Percentiles rank a stretch among this genome's conserved stretches.
phyloP scores from a whole-genome alignment of 2,113 vertebrate genomes.

The Eulemur rufifrons region DNA sequence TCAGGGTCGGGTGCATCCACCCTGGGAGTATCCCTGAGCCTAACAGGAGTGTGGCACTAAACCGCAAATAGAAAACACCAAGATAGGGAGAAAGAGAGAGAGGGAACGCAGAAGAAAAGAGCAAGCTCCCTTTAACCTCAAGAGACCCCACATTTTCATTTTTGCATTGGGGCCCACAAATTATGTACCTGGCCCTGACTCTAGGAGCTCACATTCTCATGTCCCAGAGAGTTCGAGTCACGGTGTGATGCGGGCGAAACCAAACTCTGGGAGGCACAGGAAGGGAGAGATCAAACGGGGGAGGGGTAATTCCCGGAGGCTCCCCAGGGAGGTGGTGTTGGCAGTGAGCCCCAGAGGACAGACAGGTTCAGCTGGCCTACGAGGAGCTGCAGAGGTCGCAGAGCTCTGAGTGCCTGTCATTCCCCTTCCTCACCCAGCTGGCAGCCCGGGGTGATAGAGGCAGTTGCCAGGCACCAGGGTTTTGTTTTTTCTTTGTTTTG shows the following conservation, averaged over 20 bases:
- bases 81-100: neutral
- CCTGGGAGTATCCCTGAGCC: neutral
- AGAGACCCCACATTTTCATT: neutral
- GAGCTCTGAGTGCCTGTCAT: fast-evolving
- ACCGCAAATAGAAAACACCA: neutral
- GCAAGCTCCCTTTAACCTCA: neutral
- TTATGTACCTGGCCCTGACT: neutral
- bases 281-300: neutral
- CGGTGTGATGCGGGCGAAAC: neutral
- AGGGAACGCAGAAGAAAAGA: too few species aligned
- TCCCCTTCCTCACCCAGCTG: neutral
- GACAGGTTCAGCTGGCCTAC: neutral
- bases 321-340: neutral
- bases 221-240: neutral
- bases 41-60: neutral
- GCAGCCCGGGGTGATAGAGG: neutral
- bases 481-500: neutral
- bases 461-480: neutral
- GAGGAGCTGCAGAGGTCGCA: neutral
- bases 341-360: neutral
- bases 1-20: neutral
- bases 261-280: neutral
- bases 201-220: neutral
- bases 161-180: neutral
- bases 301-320: neutral